These are phyloP conservation scores for Podiceps cristatus DNA, from an alignment of 2,113 vertebrate genomes.

Conservation along the genomic window DNA sequence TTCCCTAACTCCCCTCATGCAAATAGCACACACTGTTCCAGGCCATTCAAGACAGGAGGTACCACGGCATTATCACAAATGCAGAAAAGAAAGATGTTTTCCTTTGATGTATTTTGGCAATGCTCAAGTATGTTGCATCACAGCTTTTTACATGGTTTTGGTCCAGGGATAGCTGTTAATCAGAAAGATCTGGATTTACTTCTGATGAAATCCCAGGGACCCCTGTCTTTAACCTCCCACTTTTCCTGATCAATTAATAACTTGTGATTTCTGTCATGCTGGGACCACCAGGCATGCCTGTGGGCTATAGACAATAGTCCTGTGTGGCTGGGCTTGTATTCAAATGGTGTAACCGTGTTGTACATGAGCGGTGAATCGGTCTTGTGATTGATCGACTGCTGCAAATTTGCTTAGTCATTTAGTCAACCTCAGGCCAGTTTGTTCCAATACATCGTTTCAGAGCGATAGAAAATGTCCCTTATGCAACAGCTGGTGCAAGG, in stretches of 20 bases:
- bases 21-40: neutral
- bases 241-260: neutral
- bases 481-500: neutral
- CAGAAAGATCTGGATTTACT: neutral
- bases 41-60: neutral
- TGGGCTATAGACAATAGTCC: neutral
- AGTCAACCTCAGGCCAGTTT: neutral
- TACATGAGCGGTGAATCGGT: neutral
- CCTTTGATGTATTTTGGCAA: neutral
- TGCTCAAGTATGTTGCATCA: neutral
- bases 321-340: neutral
- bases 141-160: neutral
- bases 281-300: neutral
- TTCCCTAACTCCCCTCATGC: neutral
- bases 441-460: neutral
- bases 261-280: neutral
- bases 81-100: neutral
- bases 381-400: neutral
- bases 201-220: neutral
- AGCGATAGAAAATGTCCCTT: neutral
- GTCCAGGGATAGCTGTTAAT: neutral
- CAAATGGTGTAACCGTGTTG: neutral
- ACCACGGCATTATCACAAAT: neutral
- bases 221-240: neutral
- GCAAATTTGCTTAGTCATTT: neutral